These are phyloP conservation scores for Orientallactaga sibirica DNA, from an alignment of 2,797 vertebrate species.

Conservation along the genomic window DNA sequence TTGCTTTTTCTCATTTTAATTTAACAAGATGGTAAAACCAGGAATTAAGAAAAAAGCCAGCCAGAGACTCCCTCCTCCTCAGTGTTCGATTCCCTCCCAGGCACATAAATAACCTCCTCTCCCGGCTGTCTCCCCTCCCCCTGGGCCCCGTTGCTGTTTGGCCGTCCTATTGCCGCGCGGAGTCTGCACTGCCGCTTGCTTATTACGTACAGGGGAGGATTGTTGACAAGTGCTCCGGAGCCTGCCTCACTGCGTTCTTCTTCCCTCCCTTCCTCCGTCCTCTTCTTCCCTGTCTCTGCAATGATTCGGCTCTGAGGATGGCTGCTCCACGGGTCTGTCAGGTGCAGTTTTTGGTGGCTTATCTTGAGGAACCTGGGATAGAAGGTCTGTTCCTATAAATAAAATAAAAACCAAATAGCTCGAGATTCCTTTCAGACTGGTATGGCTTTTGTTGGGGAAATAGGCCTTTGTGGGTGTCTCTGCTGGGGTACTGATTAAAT, in stretches of 20 bases:
- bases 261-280: conserved; percentile 48
- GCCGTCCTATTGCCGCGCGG: conserved; percentile 76
- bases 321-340: conserved; percentile 82
- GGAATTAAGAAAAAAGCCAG: background rate
- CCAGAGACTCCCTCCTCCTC: conserved; percentile 72
- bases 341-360: conserved; percentile 78
- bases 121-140: conserved; percentile 72
- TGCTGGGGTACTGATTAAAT: conserved; percentile 64
- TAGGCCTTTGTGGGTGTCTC: conserved; percentile 67
- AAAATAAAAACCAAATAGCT: conserved; percentile 80
- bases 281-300: conserved; percentile 81
- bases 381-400: conserved; percentile 75
- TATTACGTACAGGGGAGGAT: conserved; percentile 79
- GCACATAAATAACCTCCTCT: conserved; percentile 83
- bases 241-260: conserved; percentile 74
- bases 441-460: conserved; percentile 74
- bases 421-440: conserved; percentile 78
- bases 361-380: conserved; percentile 78
- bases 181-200: conserved; percentile 78
- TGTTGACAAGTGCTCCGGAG: conserved; percentile 82
- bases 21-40: conserved; percentile 28
- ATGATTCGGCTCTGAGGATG: conserved; percentile 83
- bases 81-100: conserved; percentile 75
- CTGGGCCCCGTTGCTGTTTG: conserved; percentile 51
- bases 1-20: conserved; percentile 62